Base-by-base conservation (phyloP, 2,888 invertebrate genomes). In the Mesorhabditis belari region DNA sequence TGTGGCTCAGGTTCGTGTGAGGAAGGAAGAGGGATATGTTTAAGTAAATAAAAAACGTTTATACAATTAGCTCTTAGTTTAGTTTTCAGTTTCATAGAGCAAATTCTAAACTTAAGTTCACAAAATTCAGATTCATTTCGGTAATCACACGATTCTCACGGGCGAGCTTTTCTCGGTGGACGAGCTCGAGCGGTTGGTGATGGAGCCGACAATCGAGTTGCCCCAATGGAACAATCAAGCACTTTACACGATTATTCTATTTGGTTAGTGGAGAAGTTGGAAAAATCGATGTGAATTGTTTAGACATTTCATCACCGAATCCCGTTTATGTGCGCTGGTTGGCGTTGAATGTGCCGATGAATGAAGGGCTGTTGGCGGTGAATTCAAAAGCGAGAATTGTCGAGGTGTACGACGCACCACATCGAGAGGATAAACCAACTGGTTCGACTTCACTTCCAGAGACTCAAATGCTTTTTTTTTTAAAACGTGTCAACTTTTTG, bases 211-310 rank as follows among this genome's bases (percentile, higher is more conserved):
- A n/a, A 35, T 35, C 12, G 44, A 35, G 44, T 17, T 35, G 12
- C 44, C 44, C n/a, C 44, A 64, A 24, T 44, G 65, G 3, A 49
- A 63, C 17, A 65, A 70, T 24, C 65, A 68, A 19, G 62, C 63
- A 27, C 58, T 63, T 1, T 70, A 70, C 57, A 66, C 66, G 5
- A 57, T 70, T 27, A 61, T 70, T 27, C 57, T 70, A 3, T 54
- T 63, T 49, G 70, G 70, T 70, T 23, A 25, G 60, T n/a, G 12
- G 44, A n/a, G n/a, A n/a, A n/a, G n/a, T n/a, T n/a, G n/a, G n/a
- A n/a, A n/a, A n/a, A n/a, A n/a, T n/a, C n/a, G n/a, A n/a, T n/a
- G n/a, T n/a, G n/a, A n/a, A n/a, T n/a, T n/a, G n/a, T 35, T 35
- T 35, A 35, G 44, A 35, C n/a, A 35, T 35, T n/a, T 35, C 44